phyloP scores from a whole-genome alignment of 2,113 vertebrate genomes.

The Silurus glanis region DNA sequence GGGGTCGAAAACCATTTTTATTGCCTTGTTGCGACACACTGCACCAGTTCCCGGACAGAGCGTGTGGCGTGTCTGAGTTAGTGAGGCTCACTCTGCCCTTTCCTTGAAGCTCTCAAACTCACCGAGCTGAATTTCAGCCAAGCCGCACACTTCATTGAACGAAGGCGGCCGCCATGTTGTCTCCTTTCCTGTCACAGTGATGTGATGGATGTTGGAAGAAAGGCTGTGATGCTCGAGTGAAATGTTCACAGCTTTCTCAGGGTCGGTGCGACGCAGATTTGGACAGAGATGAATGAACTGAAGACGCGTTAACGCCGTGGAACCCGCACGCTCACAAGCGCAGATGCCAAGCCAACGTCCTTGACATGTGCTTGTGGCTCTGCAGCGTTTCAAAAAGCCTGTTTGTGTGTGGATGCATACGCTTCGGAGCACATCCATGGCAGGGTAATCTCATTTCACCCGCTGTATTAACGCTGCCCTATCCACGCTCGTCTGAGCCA shows the following conservation, averaged over 20 bases:
- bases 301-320: constrained; percentile 6
- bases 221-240: not conserved
- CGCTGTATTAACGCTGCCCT: constrained; percentile 39
- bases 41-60: not conserved
- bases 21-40: constrained; percentile 2
- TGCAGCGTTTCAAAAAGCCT: constrained; percentile 2
- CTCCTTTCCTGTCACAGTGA: not conserved
- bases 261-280: not conserved
- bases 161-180: constrained; percentile 13
- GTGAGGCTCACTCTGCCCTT: constrained; percentile 8
- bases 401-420: not conserved
- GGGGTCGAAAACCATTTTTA: not conserved
- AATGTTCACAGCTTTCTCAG: constrained; percentile 14
- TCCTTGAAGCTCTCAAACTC: not conserved
- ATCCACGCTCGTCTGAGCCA: not conserved
- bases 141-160: not conserved
- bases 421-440: constrained; percentile 42
- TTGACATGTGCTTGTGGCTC: constrained; percentile 27
- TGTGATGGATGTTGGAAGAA: not conserved
- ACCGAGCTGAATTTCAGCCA: constrained; percentile 12
- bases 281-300: constrained; percentile 12
- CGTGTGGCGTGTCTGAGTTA: not conserved
- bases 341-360: constrained; percentile 9
- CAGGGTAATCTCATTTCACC: constrained; percentile 47
- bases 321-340: not conserved